Percentiles rank a stretch among this genome's conserved stretches.
Conservation (phyloP, 2,797 vertebrate genomes). For the Tarsius wallacei region DNA sequence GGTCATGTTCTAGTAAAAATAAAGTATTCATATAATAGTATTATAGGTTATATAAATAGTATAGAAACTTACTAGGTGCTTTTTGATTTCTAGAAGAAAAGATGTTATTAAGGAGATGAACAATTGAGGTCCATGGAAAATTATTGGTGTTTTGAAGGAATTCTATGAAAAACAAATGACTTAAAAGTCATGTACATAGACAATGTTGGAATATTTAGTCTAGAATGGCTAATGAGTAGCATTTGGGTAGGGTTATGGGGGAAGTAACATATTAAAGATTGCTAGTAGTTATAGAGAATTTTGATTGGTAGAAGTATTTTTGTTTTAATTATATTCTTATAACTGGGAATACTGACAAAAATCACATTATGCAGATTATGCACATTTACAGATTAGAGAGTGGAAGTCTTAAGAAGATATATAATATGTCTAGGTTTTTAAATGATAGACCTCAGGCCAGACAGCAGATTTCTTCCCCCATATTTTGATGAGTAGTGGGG, state of each 20-base stretch:
- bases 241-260: not conserved
- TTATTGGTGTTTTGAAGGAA: not conserved
- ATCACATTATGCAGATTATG: not conserved
- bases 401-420: not conserved
- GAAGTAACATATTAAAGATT: not conserved
- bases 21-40: not conserved
- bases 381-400: not conserved
- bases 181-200: not conserved
- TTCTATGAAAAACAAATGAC: not conserved
- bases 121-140: not conserved
- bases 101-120: not conserved
- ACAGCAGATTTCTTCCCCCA: not conserved
- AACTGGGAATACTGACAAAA: not conserved
- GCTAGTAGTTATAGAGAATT: not conserved
- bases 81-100: not conserved
- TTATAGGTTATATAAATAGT: not conserved
- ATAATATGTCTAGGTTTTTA: not conserved
- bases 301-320: not conserved
- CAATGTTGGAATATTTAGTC: not conserved
- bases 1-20: not conserved
- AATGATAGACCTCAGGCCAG: not conserved
- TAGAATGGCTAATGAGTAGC: not conserved
- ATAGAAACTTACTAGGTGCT: not conserved
- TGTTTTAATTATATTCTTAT: not conserved
- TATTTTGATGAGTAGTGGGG: not conserved